Conservation (phyloP, 2,113 vertebrate genomes). For the Oryzias woworae region DNA sequence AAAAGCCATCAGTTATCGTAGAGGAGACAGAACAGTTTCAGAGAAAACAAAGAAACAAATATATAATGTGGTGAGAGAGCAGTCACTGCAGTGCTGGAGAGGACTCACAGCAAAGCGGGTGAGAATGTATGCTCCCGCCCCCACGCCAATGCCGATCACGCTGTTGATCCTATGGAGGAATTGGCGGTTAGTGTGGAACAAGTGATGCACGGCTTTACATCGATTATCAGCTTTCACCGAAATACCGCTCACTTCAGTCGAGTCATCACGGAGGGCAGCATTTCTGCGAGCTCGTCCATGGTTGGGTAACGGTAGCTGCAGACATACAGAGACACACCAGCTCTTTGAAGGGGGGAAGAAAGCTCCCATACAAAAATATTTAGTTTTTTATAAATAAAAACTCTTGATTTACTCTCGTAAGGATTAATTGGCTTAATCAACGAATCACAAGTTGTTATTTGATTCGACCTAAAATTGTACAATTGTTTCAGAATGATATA, state of each 20-base stretch:
- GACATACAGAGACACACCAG: not conserved
- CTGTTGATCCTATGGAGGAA: conserved; percentile 70
- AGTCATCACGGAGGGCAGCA: conserved; percentile 90
- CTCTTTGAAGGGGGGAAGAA: not conserved
- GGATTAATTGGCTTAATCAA: no score
- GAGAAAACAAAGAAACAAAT: not conserved
- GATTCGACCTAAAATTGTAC: no score
- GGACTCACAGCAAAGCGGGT: conserved; percentile 75
- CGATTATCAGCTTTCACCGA: conserved; percentile 6
- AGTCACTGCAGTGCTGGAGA: not conserved
- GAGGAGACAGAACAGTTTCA: not conserved
- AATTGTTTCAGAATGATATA: no score
- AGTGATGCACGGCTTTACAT: not conserved
- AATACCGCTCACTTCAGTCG: conserved; percentile 85
- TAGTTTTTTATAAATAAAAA: no score
- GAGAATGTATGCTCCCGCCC: conserved; percentile 78
- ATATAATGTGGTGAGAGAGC: not conserved
- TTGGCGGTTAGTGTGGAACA: conserved; percentile 5
- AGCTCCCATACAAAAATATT: not conserved
- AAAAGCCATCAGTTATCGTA: conserved; percentile 25
- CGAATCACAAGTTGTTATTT: no score
- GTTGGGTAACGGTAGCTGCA: conserved; percentile 91
- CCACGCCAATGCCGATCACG: conserved; percentile 77
- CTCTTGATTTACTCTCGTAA: no score
- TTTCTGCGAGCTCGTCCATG: conserved; percentile 94